phyloP scores from a whole-genome alignment of 2,113 vertebrate species.

The Benitochromis conjunctus region DNA sequence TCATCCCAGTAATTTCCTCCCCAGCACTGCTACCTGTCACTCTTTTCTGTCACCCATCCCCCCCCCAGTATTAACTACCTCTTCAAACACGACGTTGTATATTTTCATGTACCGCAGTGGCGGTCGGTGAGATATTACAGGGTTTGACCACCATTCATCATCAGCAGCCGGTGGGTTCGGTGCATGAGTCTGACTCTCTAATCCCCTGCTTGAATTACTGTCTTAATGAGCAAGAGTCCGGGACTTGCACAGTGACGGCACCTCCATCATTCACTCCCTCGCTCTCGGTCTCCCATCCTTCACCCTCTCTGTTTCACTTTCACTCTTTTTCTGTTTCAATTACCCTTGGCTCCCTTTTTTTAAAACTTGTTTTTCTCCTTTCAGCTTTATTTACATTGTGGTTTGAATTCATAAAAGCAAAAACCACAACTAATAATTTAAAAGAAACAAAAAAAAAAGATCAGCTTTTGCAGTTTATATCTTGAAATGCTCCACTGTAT shows the following conservation, averaged over 20 bases:
- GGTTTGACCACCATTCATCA: conserved; percentile 32
- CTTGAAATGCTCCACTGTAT: background rate
- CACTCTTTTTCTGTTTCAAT: conserved; percentile 29
- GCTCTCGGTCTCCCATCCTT: conserved; percentile 25
- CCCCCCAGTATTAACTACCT: background rate
- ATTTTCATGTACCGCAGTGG: background rate
- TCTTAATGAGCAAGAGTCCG: conserved; percentile 59
- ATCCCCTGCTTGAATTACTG: conserved; percentile 54
- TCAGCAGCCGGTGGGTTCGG: conserved; percentile 9
- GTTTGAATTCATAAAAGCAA: background rate
- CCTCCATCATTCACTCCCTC: conserved; percentile 50
- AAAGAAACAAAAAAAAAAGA: background rate
- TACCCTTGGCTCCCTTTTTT: background rate
- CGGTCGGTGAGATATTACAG: conserved; percentile 18
- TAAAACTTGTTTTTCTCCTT: background rate
- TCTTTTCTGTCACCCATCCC: background rate
- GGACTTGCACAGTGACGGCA: conserved; percentile 24
- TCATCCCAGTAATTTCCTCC: background rate
- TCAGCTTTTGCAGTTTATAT: fast-evolving
- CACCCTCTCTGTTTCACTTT: conserved; percentile 32
- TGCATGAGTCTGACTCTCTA: conserved; percentile 36
- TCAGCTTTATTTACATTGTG: background rate
- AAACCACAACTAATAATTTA: background rate
- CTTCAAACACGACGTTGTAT: background rate
- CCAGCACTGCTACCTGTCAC: background rate